Evolutionary conservation across 2,888 invertebrate species (phyloP).

Genomic region (Smittia sp.): DNA sequence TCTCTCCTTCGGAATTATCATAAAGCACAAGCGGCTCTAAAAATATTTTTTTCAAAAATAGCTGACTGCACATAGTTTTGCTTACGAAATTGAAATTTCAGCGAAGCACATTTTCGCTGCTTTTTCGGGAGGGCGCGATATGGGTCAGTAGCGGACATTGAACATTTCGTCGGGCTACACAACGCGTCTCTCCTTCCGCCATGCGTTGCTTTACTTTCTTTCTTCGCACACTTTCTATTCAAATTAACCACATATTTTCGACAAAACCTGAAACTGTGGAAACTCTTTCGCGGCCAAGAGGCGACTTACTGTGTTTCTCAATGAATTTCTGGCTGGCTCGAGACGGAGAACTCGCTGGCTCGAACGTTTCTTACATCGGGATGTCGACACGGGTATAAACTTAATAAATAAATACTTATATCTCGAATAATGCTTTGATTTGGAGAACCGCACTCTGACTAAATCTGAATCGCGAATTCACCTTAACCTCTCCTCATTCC

Average conservation of each 20-base stretch:
- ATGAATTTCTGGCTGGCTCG: not conserved
- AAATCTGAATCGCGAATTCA: too few relatives aligned
- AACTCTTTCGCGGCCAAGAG: too few relatives aligned
- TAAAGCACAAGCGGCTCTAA: constrained; percentile 17
- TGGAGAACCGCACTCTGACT: not conserved
- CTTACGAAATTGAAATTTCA: constrained; percentile 18
- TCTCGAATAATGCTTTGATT: not conserved
- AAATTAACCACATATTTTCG: constrained; percentile 36
- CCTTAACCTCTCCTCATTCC: too few relatives aligned
- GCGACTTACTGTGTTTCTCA: too few relatives aligned
- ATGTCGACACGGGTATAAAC: constrained; percentile 7
- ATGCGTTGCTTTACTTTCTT: constrained; percentile 29
- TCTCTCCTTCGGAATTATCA: not conserved
- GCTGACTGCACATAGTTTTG: constrained; percentile 16
- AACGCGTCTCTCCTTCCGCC: constrained; percentile 23
- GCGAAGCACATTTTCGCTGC: constrained; percentile 17
- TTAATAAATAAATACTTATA: constrained; percentile 29
- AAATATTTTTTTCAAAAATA: constrained; percentile 34
- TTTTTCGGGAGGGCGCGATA: not conserved
- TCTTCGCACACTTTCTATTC: constrained; percentile 41
- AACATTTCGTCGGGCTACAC: not conserved
- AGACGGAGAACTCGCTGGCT: not conserved
- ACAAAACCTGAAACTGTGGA: constrained; percentile 28
- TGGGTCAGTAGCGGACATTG: not conserved
- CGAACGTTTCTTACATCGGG: not conserved